Conservation (phyloP, 2,888 invertebrate genomes). For the Stenodema calcarata region DNA sequence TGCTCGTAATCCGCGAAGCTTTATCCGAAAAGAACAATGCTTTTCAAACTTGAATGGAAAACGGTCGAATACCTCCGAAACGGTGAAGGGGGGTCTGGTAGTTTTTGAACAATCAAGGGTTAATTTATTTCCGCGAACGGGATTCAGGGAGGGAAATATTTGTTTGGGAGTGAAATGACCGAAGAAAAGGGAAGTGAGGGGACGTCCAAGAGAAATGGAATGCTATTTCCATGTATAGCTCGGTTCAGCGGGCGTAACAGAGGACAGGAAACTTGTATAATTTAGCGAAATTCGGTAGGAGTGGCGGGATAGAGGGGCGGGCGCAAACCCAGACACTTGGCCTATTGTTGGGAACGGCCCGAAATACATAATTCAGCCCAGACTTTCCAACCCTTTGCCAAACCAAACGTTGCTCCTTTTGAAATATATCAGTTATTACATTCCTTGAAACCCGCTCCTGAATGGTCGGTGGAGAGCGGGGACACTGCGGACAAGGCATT, state of each 20-base stretch:
- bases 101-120: conserved; percentile 24
- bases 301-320: background rate
- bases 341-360: conserved; percentile 31
- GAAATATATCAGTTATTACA: conserved; percentile 42
- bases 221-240: conserved; percentile 22
- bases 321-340: conserved; percentile 36
- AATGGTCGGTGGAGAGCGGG: background rate
- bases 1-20: background rate
- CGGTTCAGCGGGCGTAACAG: conserved; percentile 35
- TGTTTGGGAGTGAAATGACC: background rate
- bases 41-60: background rate
- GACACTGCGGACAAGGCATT: background rate
- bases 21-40: background rate
- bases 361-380: conserved; percentile 37
- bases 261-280: conserved; percentile 38
- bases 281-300: background rate
- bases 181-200: background rate
- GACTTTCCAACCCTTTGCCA: conserved; percentile 7
- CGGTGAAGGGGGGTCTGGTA: background rate
- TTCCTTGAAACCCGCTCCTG: conserved; percentile 6
- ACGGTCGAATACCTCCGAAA: background rate
- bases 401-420: background rate
- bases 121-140: conserved; percentile 20
- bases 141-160: background rate
- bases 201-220: background rate